Evolutionary conservation across 30 jellyfish, hydroid and myxozoan species (phyloP).

Genomic region (Chrysaora quinquecirrha): DNA sequence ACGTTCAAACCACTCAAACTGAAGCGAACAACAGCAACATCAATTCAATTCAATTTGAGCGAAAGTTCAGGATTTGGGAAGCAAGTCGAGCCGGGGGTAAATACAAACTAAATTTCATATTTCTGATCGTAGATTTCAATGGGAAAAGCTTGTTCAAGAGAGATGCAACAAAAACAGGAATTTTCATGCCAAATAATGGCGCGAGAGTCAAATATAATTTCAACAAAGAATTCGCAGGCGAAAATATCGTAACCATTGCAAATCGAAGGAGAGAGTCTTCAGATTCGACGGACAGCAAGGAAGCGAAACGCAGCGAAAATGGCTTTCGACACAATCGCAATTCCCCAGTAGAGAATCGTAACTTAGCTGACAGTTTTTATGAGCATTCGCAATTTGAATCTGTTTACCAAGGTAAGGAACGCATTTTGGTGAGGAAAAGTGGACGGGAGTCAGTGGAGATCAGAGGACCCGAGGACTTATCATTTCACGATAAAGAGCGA

Average conservation of each 20-base stretch:
- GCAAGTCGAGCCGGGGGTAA: no score
- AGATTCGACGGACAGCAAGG: no score
- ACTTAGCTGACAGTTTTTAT: not conserved
- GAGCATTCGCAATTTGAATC: not conserved
- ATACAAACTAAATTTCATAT: not conserved
- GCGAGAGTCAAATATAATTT: not conserved
- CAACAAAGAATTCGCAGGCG: no score
- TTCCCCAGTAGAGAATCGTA: not conserved
- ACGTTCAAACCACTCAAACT: constrained; percentile 16
- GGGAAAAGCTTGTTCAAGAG: not conserved
- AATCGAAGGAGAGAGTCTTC: no score
- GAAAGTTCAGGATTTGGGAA: no score
- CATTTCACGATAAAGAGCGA: not conserved
- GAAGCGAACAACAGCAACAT: no score
- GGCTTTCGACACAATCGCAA: not conserved
- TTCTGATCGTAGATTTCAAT: not conserved
- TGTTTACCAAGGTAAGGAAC: not conserved
- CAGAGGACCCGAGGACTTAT: not conserved
- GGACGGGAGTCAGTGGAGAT: not conserved
- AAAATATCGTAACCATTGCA: no score
- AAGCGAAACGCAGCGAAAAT: not conserved
- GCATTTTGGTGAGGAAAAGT: not conserved
- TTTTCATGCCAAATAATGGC: constrained; percentile 34
- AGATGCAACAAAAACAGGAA: constrained; percentile 27
- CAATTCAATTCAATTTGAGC: no score